These are phyloP conservation scores for Prunella himalayana DNA, from an alignment of 2,113 vertebrate genomes.

Conservation along the genomic window DNA sequence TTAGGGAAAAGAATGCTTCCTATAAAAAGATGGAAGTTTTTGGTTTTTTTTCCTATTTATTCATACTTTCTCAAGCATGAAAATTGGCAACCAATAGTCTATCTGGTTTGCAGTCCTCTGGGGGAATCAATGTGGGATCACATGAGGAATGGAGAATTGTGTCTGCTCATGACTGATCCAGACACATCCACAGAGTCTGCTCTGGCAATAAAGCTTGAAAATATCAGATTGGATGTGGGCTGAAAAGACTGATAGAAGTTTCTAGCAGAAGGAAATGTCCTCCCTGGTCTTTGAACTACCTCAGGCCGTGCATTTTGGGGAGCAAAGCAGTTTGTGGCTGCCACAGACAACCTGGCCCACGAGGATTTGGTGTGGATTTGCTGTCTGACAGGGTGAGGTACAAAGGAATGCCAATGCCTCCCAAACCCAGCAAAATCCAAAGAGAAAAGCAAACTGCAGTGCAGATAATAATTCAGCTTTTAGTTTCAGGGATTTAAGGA, in stretches of 20 bases:
- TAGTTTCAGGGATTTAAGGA: not conserved
- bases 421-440: not conserved
- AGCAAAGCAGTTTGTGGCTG: not conserved
- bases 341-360: not conserved
- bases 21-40: fast-evolving
- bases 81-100: not conserved
- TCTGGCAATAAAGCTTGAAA: not conserved
- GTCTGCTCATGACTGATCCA: not conserved
- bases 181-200: not conserved
- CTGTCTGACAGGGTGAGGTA: not conserved
- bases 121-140: not conserved
- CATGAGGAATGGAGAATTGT: not conserved
- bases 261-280: conserved; percentile 27
- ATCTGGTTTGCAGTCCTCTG: not conserved
- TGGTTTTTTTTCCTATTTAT: not conserved
- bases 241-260: not conserved
- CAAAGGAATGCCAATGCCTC: not conserved
- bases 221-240: not conserved
- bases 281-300: not conserved
- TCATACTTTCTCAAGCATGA: not conserved
- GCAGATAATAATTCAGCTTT: not conserved
- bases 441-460: not conserved
- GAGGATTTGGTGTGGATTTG: not conserved
- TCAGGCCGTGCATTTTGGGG: not conserved
- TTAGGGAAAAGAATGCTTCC: not conserved